A percentile compares a stretch with the other conserved stretches of the same genome.
Conservation (phyloP, 1,140 invertebrate genomes). For the Halesus radiatus region DNA sequence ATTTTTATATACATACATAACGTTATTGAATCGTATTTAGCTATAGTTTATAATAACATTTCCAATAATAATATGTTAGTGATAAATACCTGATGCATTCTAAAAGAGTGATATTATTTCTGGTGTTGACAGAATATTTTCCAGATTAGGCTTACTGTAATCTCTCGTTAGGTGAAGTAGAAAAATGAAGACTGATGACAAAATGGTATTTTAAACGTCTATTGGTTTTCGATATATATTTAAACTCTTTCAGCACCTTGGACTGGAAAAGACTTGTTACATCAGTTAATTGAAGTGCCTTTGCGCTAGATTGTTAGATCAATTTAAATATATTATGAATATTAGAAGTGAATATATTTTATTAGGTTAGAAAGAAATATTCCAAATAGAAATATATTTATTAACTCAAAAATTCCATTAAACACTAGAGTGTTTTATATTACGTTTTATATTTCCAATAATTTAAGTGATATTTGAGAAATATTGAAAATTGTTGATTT, state of each 20-base stretch:
- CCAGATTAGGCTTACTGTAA: conserved; percentile 46
- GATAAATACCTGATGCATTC: conserved; percentile 22
- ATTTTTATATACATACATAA: conserved; percentile 38
- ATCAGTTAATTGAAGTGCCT: conserved; percentile 32
- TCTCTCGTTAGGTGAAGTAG: conserved; percentile 54
- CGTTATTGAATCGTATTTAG: conserved; percentile 42
- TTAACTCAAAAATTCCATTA: conserved; percentile 27
- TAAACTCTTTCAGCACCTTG: conserved; percentile 25
- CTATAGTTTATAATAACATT: conserved; percentile 40
- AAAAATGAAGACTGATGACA: conserved; percentile 55
- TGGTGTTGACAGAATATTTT: conserved; percentile 40
- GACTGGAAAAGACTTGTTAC: conserved; percentile 11
- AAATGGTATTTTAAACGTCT: conserved; percentile 52
- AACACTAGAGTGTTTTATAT: conserved; percentile 17
- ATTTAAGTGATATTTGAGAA: neutral
- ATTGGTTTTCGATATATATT: conserved; percentile 7
- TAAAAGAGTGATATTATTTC: conserved; percentile 54
- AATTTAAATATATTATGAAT: conserved; percentile 32
- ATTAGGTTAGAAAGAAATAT: conserved; percentile 39
- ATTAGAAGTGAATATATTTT: conserved; percentile 25
- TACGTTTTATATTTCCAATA: conserved; percentile 14
- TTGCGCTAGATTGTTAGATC: conserved; percentile 31
- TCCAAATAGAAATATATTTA: conserved; percentile 47
- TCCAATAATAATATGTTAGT: conserved; percentile 24
- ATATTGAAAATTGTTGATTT: conserved; percentile 42